Base-by-base conservation (phyloP, 2,797 vertebrate genomes). In the Schizopygopsis pylzovi region DNA sequence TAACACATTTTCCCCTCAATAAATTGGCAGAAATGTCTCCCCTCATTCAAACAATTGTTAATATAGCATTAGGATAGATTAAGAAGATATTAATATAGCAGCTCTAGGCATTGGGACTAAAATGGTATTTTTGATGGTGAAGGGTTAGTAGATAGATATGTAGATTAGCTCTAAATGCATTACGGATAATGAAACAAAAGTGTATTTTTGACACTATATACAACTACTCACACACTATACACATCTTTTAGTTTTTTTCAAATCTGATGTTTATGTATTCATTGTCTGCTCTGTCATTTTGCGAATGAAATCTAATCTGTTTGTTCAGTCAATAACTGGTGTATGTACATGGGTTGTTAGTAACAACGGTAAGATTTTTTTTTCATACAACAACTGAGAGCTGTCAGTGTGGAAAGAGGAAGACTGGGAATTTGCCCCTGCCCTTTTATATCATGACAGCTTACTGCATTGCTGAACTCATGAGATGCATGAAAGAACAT, bases 391-490 rank as follows among this genome's bases (percentile, higher is more conserved):
- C 73, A 39, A 49, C 43, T 73, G 70, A 56, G 65, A 72, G 65
- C 78, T 79, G 5, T 81, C 77, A n/a, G 2, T 56, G 52, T 49
- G 65, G 63, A 72, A 47, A 41, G 45, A 84, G 28, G 2, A 33
- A 33, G 28, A 33, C 28, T 33, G 28, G 71, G n/a, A 73, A 28
- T 49, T 49, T 28, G 2, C 25, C 45, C 25, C 16, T 73, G 45
- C 16, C 25, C 72, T 75, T 33, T 25, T 52, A 25, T 75, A 20
- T 75, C 9, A 75, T 75, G 45, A 12, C 16, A 37, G 28, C 72
- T 37, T 28, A 37, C 25, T 75, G 72, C 25, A 75, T 75, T 52
- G 25, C 47, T 75, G 15, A 75, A 75, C 72, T 75, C 47, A 28
- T 11, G 25, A 75, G 71, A 9, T 8, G 25, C 25, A 49, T 49